These are phyloP conservation scores for Plutella xylostella DNA, from an alignment of 2,888 invertebrate genomes.

Conservation along the genomic window DNA sequence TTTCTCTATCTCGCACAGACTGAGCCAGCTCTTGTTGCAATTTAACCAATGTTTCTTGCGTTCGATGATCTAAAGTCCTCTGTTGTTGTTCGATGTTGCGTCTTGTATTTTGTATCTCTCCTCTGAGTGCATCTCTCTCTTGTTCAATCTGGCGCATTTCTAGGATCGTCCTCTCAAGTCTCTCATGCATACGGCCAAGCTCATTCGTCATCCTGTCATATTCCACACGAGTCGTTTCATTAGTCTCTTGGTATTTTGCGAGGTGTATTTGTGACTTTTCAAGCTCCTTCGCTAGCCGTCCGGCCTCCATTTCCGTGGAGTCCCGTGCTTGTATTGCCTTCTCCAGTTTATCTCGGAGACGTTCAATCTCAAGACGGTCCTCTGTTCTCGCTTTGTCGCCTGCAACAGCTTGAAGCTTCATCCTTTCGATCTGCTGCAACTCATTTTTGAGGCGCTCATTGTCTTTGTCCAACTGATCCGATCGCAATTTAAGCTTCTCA, in stretches of 20 bases:
- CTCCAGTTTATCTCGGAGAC: constrained; percentile 86
- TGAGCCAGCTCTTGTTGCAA: constrained; percentile 80
- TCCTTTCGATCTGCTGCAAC: constrained; percentile 78
- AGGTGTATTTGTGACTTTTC: constrained; percentile 89
- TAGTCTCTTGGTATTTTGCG: constrained; percentile 85
- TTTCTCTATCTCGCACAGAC: constrained; percentile 79
- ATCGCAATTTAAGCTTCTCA: constrained; percentile 82
- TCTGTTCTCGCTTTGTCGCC: constrained; percentile 75
- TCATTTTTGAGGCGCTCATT: constrained; percentile 62
- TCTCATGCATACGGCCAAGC: constrained; percentile 83
- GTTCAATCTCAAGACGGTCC: constrained; percentile 83
- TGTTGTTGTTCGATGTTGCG: constrained; percentile 74
- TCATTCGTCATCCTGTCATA: constrained; percentile 88
- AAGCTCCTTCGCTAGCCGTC: constrained; percentile 84
- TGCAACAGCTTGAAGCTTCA: constrained; percentile 76
- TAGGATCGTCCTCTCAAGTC: constrained; percentile 78
- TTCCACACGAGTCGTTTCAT: constrained; percentile 85
- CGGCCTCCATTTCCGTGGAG: constrained; percentile 87
- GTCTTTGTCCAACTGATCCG: constrained; percentile 76
- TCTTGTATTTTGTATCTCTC: constrained; percentile 75
- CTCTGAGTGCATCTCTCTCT: constrained; percentile 78
- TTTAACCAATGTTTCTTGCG: constrained; percentile 79
- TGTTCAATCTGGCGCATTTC: constrained; percentile 79
- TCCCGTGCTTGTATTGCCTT: constrained; percentile 86
- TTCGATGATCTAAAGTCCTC: constrained; percentile 74